These are phyloP conservation scores for Smutsia temminckii DNA, from an alignment of 2,797 vertebrate genomes.

Conservation along the genomic window DNA sequence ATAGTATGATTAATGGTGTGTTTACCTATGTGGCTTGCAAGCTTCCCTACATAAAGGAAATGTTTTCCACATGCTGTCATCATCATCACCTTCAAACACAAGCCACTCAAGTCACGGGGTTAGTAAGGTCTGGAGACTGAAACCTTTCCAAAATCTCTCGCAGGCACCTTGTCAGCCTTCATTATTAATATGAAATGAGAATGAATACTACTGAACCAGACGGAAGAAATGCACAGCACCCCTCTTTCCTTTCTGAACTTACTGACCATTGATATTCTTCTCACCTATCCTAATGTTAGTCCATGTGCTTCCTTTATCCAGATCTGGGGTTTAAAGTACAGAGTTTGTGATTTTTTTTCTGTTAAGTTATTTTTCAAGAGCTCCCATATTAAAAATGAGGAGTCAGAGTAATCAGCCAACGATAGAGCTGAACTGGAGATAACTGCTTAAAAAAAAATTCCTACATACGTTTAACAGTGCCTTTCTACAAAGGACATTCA, in stretches of 20 bases:
- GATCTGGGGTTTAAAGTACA: background rate
- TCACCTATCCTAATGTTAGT: background rate
- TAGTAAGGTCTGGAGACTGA: background rate
- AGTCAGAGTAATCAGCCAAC: constrained; percentile 7
- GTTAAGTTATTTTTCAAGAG: constrained; percentile 14
- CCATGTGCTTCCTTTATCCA: background rate
- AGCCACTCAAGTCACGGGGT: background rate
- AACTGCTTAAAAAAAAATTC: background rate
- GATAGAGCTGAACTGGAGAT: background rate
- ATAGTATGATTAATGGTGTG: background rate
- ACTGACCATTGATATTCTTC: background rate
- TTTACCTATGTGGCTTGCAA: constrained; percentile 13
- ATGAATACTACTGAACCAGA: background rate
- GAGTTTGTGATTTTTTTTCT: background rate
- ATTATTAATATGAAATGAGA: background rate
- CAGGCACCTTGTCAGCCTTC: background rate
- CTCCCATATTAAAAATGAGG: background rate
- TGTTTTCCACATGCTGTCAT: background rate
- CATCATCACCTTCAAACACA: constrained; percentile 7
- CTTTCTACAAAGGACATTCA: background rate
- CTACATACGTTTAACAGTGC: background rate
- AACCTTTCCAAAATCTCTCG: background rate
- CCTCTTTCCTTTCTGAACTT: background rate
- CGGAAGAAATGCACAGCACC: background rate
- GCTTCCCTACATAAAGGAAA: background rate